Evolutionary conservation across 2,888 invertebrate genomes (phyloP), one percentile per base, ranked within the genome.

Genomic region (Trichopria drosophilae): DNA sequence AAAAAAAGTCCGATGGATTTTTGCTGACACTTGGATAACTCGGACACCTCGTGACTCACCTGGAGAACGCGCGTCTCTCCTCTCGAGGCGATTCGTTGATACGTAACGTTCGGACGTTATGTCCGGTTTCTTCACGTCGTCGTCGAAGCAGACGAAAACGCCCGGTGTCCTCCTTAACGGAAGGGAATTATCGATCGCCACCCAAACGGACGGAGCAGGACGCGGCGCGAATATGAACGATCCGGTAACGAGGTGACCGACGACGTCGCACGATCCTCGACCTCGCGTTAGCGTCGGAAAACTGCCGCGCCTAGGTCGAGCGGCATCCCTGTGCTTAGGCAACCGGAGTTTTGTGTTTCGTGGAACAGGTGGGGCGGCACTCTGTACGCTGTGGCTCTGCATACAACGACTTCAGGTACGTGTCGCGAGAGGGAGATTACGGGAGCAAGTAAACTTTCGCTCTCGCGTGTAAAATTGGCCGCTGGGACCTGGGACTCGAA

Each of bases 291-390:
- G 65, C 67, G 66, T 68, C 63, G 60, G 67, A 67, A 68, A 68
- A 68, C 65, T 68, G 68, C 68, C 68, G 68, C 68, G 68, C 68
- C 68, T 68, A 59, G n/a, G n/a, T n/a, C 58, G 53, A 62, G 60
- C 56, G 60, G 60, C 57, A 58, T 60, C 57, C 37, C 39, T 40
- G 19, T 26, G 18, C 34, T 44, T 41, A 40, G 49, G 50, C 53
- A 44, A 34, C 42, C 32, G 28, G 37, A 16, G 41, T 40, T 20
- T 22, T 18, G 23, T 32, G 26, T 34, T 43, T 6, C 31, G 36
- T 57, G 65, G 59, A 69, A 70, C 70, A 71, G 70, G 70, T 71
- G 70, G 70, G 70, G 70, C 63, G 40, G 34, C 60, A 58, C 61
- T n/a, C n/a, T n/a, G n/a, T n/a, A n/a, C n/a, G n/a, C n/a, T n/a